Percentiles rank a stretch among this genome's conserved stretches.
These are phyloP conservation scores for Bhutanitis thaidina DNA, from an alignment of 2,888 invertebrate species.

Conservation along the genomic window DNA sequence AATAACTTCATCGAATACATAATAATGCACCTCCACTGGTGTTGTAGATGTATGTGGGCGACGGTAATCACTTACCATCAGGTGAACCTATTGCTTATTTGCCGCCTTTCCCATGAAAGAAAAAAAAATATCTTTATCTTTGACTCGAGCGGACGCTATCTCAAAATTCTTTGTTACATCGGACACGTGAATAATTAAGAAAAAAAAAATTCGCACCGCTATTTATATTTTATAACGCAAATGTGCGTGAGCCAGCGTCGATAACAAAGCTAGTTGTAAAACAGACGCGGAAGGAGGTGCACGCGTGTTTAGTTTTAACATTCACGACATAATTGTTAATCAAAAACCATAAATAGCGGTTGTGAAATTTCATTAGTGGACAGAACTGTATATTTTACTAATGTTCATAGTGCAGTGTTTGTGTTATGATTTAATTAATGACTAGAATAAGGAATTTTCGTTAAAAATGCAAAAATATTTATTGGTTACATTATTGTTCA, in stretches of 20 bases:
- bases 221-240: constrained; percentile 26
- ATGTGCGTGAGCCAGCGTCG: constrained; percentile 21
- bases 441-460: not conserved
- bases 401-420: not conserved
- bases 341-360: not conserved
- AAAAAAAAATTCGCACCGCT: constrained; percentile 23
- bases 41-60: too few relatives aligned
- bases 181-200: constrained; percentile 16
- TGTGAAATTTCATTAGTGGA: not conserved
- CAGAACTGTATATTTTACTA: not conserved
- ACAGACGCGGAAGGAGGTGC: constrained; percentile 4
- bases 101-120: too few relatives aligned
- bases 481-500: not conserved
- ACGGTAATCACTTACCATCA: too few relatives aligned
- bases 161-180: constrained; percentile 13
- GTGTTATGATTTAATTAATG: not conserved
- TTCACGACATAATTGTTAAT: not conserved
- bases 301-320: not conserved
- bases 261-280: constrained; percentile 24
- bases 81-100: too few relatives aligned
- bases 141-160: not conserved
- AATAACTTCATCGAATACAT: too few relatives aligned
- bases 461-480: not conserved
- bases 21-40: too few relatives aligned
- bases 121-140: too few relatives aligned